Evolutionary conservation across 1,140 invertebrate species (phyloP).

Genomic region (Zaprionus gabonicus): DNA sequence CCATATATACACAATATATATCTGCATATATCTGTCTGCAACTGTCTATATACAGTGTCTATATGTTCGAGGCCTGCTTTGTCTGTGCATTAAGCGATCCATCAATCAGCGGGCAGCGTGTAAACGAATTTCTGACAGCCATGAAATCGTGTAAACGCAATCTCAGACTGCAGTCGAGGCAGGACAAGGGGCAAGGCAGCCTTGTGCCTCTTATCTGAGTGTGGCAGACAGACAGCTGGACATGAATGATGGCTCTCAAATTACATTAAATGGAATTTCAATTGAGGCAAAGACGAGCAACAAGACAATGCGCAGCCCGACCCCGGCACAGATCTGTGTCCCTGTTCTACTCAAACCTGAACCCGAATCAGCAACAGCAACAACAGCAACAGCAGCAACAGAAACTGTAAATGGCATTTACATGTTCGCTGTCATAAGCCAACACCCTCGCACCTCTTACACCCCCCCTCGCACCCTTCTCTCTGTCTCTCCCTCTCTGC

Average conservation of each 20-base stretch:
- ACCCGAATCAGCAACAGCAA: constrained; percentile 43
- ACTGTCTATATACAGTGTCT: neutral
- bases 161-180: constrained; percentile 48
- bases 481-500: neutral
- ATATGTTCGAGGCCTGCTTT: constrained; percentile 7
- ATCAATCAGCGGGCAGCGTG: constrained; percentile 68
- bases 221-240: constrained; percentile 22
- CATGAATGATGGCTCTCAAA: constrained; percentile 81
- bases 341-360: neutral
- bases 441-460: constrained; percentile 1
- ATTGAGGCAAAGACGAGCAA: constrained; percentile 64
- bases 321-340: neutral
- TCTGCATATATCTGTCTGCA: neutral
- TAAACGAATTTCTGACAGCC: constrained; percentile 71
- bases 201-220: constrained; percentile 39
- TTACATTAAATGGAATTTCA: constrained; percentile 81
- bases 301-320: constrained; percentile 62
- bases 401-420: constrained; percentile 80
- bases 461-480: neutral
- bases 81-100: constrained; percentile 48
- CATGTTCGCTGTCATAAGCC: constrained; percentile 78
- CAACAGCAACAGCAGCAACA: constrained; percentile 22
- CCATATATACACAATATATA: constrained; percentile 18
- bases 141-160: constrained; percentile 76
- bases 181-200: neutral